A percentile compares a stretch with the other conserved stretches of the same genome.
Conservation (phyloP, 2,888 invertebrate species). For the Athalia circularis region DNA sequence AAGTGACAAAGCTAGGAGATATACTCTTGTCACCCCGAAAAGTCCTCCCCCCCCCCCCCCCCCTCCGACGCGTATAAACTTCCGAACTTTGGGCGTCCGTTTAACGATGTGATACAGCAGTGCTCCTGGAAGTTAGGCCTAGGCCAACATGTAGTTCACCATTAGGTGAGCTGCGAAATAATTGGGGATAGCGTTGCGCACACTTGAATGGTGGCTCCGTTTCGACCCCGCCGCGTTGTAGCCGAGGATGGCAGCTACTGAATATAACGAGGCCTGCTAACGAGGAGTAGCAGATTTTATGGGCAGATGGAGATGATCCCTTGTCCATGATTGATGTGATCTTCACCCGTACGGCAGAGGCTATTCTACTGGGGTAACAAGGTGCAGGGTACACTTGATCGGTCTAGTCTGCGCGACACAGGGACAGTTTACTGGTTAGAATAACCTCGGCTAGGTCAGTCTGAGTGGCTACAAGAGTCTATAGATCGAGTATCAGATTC, state of each 20-base stretch:
- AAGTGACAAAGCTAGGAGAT: too few relatives aligned
- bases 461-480: not conserved
- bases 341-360: slow-evolving; percentile 39
- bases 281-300: slow-evolving; percentile 71
- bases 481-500: not conserved
- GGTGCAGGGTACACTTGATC: slow-evolving; percentile 24
- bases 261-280: slow-evolving; percentile 70
- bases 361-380: slow-evolving; percentile 41
- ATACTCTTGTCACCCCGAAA: too few relatives aligned
- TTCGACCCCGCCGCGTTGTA: slow-evolving; percentile 53
- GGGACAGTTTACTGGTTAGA: slow-evolving; percentile 2
- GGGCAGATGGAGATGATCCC: slow-evolving; percentile 71
- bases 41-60: too few relatives aligned
- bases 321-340: slow-evolving; percentile 69
- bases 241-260: slow-evolving; percentile 53
- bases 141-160: slow-evolving; percentile 45
- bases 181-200: slow-evolving; percentile 64
- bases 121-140: not conserved
- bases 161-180: slow-evolving; percentile 65
- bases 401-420: slow-evolving; percentile 22
- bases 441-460: slow-evolving; percentile 14
- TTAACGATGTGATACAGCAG: not conserved
- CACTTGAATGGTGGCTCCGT: slow-evolving; percentile 50
- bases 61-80: not conserved
- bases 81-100: not conserved